Conservation (phyloP, 2,113 vertebrate genomes). For the Falco punctatus region DNA sequence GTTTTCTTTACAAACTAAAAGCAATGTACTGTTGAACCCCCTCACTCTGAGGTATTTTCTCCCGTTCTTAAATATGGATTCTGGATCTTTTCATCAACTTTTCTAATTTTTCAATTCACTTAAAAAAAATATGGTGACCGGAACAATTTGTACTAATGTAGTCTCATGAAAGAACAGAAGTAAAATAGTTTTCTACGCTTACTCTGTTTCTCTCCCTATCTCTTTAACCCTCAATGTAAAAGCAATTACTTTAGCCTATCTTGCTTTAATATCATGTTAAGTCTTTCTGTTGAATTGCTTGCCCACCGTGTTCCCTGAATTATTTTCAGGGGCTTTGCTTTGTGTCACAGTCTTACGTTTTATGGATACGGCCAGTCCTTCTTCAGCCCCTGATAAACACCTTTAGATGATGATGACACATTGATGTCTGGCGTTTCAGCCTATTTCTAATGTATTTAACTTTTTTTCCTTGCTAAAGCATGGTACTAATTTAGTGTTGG, state of each 20-base stretch:
- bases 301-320: not conserved
- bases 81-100: not conserved
- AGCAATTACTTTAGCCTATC: not conserved
- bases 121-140: not conserved
- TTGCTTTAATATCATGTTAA: not conserved
- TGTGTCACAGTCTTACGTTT: not conserved
- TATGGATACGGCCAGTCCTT: not conserved
- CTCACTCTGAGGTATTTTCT: not conserved
- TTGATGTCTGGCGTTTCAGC: not conserved
- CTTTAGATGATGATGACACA: not conserved
- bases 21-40: not conserved
- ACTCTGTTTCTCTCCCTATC: not conserved
- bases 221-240: not conserved
- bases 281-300: not conserved
- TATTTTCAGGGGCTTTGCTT: not conserved
- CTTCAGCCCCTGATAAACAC: not conserved
- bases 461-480: not conserved
- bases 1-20: not conserved
- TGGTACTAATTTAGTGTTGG: not conserved
- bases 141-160: not conserved
- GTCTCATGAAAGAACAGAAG: not conserved
- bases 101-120: not conserved
- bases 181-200: not conserved
- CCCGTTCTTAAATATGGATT: not conserved
- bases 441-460: not conserved